Evolutionary conservation across 2,797 vertebrate species (phyloP).

Genomic region (Coregonus sp.): DNA sequence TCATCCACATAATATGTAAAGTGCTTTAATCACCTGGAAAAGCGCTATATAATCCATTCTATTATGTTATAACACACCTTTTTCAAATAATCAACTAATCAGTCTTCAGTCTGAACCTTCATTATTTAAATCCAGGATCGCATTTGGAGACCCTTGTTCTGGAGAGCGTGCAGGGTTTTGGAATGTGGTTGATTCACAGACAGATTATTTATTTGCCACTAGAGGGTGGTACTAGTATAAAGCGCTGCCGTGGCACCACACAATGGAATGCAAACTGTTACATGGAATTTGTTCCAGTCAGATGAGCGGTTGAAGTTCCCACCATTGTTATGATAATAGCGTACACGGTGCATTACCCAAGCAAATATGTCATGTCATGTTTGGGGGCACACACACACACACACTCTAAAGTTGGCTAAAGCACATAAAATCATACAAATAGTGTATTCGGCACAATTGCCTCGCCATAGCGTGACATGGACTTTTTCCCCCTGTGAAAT

Average conservation of each 20-base stretch:
- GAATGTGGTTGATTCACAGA: not conserved
- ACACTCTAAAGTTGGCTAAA: no score
- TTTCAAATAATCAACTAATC: not conserved
- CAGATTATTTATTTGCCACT: slow-evolving; percentile 59
- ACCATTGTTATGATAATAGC: slow-evolving; percentile 22
- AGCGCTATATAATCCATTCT: not conserved
- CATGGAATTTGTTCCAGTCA: slow-evolving; percentile 26
- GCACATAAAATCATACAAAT: no score
- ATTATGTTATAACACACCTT: not conserved
- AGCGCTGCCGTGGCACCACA: slow-evolving; percentile 34
- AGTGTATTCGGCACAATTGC: no score
- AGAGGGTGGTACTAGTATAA: slow-evolving; percentile 71
- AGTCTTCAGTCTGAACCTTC: not conserved
- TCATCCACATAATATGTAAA: not conserved
- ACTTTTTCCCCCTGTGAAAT: no score
- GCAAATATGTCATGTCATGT: not conserved
- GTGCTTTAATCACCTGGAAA: no score
- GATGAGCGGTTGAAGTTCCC: slow-evolving; percentile 20
- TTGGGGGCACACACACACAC: no score
- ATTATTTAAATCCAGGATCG: not conserved
- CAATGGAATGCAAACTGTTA: slow-evolving; percentile 30
- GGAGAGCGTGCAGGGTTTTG: not conserved
- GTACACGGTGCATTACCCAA: not conserved
- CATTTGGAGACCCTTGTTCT: not conserved
- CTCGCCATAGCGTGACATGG: no score